Evolutionary conservation across 2,113 vertebrate genomes (phyloP).

Genomic region (Tinamus guttatus): DNA sequence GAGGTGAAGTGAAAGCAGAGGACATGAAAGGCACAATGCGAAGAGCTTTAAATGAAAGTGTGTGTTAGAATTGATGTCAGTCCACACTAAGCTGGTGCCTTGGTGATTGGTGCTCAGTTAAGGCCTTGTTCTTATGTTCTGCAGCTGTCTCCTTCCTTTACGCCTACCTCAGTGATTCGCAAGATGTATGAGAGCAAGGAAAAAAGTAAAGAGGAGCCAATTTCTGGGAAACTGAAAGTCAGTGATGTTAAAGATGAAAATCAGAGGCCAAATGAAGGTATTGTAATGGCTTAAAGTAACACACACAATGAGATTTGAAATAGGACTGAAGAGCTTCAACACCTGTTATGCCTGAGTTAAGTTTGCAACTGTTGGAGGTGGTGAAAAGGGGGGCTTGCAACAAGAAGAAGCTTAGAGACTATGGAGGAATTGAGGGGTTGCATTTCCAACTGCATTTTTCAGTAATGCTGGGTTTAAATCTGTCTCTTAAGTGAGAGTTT

Average conservation of each 20-base stretch:
- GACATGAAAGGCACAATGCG: background rate
- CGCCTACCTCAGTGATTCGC: slow-evolving; percentile 97
- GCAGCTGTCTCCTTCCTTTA: slow-evolving; percentile 96
- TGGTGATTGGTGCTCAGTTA: background rate
- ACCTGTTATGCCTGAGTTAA: background rate
- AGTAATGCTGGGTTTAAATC: background rate
- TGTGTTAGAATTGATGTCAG: background rate
- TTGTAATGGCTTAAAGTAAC: background rate
- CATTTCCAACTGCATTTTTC: background rate
- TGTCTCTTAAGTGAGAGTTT: background rate
- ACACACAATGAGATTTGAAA: background rate
- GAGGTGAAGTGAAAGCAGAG: background rate
- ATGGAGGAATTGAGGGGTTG: background rate
- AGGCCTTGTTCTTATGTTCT: background rate
- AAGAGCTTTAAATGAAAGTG: background rate
- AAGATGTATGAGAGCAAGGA: slow-evolving; percentile 99
- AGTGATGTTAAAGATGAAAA: slow-evolving; percentile 85
- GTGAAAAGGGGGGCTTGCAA: background rate
- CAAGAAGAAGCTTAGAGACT: background rate
- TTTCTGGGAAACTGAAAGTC: slow-evolving; percentile 74
- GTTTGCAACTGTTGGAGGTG: accelerated
- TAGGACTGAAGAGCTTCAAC: background rate
- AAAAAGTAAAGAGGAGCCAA: slow-evolving; percentile 90
- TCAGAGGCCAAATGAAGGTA: slow-evolving; percentile 87
- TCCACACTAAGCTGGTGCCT: background rate